Evolutionary conservation across 2,888 invertebrate species (phyloP), one percentile per base, ranked within the genome.

Genomic region (Deroplatys truncata): DNA sequence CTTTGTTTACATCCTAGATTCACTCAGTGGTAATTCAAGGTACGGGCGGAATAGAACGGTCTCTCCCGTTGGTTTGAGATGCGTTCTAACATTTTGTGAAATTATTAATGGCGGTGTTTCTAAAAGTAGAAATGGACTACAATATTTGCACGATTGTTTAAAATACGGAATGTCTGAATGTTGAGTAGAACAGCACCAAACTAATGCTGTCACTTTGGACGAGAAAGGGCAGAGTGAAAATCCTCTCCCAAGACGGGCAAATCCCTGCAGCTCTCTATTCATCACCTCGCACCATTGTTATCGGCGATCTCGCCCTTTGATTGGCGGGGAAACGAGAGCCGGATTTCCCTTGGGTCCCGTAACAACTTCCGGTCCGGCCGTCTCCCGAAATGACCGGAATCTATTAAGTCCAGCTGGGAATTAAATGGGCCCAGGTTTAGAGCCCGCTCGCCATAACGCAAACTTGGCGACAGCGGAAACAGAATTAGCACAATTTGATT

Each of bases 341-440:
- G 90, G 90, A 91, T 90, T 90, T 91, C 91, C 91, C 91, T 86
- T 83, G 90, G 89, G 91, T 88, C 88, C 89, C 88, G 89, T 91
- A 91, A 91, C 91, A 89, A 90, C 91, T 91, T 91, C 91, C 91
- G 91, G 91, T 91, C 91, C 85, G 84, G 72, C 56, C 82, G 29
- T 28, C 85, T 85, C 84, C 43, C 84, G 89, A 88, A 88, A 88
- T 86, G 86, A 89, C 28, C 84, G 84, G 84, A 29, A 83, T 87
- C 87, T 83, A 83, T 83, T 83, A 83, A 87, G 87, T 87, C 82
- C 25, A 82, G 56, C 56, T 25, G 56, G 56, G 56, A 72, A 72
- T 72, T 72, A 72, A 72, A 72, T 72, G 56, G 56, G 56, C 56
- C 56, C 56, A 72, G 56, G 56, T 72, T 72, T 72, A 72, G 56